Percentiles rank a stretch among this genome's conserved stretches.
Conservation (phyloP, 2,888 invertebrate species). For the Lasioglossum morio region DNA sequence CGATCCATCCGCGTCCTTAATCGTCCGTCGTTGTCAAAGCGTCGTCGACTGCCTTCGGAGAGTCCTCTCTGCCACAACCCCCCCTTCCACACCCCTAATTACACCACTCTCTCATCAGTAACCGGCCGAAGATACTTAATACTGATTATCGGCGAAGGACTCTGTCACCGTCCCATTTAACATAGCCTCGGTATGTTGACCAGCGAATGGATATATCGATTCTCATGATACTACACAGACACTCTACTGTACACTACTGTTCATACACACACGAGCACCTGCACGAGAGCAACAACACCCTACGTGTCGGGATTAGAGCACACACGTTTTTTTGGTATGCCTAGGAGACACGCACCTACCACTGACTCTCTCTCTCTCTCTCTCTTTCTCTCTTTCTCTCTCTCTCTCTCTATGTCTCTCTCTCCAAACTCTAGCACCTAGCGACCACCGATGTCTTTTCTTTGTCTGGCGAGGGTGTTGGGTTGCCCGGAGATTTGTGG, state of each 20-base stretch:
- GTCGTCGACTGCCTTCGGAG: conserved; percentile 30
- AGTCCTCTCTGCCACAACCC: conserved; percentile 22
- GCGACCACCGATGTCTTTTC: background rate
- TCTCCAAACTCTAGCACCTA: conserved; percentile 9
- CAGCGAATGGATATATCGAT: conserved; percentile 62
- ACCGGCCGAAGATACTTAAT: conserved; percentile 58
- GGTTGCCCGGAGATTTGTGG: background rate
- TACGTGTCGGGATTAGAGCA: background rate
- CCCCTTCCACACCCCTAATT: background rate
- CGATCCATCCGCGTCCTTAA: conserved; percentile 20
- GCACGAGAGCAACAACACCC: conserved; percentile 40
- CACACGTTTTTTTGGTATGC: conserved; percentile 36
- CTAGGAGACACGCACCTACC: conserved; percentile 26
- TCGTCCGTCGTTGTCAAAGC: conserved; percentile 31
- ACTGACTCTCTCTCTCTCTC: background rate
- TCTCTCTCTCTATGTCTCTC: background rate
- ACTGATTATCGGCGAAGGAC: conserved; percentile 59
- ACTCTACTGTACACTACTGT: background rate
- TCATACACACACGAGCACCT: conserved; percentile 26
- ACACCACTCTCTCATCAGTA: conserved; percentile 13
- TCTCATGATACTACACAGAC: conserved; percentile 9
- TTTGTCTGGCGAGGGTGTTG: background rate
- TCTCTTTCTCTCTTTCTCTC: background rate
- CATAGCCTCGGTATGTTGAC: conserved; percentile 68
- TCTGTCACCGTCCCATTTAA: conserved; percentile 55